Base-by-base conservation (phyloP, 2,113 vertebrate genomes). In the Apodemus sylvaticus region DNA sequence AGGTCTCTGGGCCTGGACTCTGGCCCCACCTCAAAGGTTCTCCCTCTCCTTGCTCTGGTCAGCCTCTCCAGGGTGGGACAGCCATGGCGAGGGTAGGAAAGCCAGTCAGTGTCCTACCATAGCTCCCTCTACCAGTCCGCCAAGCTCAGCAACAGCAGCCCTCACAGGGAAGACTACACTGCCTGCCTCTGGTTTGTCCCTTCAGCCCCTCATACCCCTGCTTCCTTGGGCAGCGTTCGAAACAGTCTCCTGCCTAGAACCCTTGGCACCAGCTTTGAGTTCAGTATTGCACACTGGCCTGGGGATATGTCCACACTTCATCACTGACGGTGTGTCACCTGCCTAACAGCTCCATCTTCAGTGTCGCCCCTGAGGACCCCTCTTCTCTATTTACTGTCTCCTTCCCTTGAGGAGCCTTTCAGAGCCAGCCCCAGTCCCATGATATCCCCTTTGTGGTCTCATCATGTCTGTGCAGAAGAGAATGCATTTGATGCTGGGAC, bases 361-460 rank as follows among this genome's bases (percentile, higher is more conserved):
- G 68, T 42, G 3, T 39, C 7, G 11, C n/a, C 34, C 39, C 55
- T 6, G 1, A 19, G 34, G 42, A 36, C 48, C 60, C 6, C 17
- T 16, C 34, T 86, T 53, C 76, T 36, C 76, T 48, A 68, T 60
- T 19, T 7, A 3, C 45, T 31, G 17, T 9, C 55, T 85, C 82
- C 74, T n/a, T 42, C 39, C 42, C 45, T 91, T 6, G 17, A 8
- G 39, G 39, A 78, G 55, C 16, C 60, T 39, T 89, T 51, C 48
- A 4, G 62, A 42, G 34, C 26, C 31, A 60, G 3, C 11, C 36
- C 26, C 60, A 36, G 60, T 14, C 58, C 29, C 9, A 12, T 3
- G 0, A 0, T 0, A 1, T 26, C 51, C n/a, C 10, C 19, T 86
- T 0, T 8, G 55, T 0, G 0, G 14, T 20, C 39, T 45, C 51